phyloP scores from a whole-genome alignment of 1,140 invertebrate genomes.

The Drosophila yakuba region DNA sequence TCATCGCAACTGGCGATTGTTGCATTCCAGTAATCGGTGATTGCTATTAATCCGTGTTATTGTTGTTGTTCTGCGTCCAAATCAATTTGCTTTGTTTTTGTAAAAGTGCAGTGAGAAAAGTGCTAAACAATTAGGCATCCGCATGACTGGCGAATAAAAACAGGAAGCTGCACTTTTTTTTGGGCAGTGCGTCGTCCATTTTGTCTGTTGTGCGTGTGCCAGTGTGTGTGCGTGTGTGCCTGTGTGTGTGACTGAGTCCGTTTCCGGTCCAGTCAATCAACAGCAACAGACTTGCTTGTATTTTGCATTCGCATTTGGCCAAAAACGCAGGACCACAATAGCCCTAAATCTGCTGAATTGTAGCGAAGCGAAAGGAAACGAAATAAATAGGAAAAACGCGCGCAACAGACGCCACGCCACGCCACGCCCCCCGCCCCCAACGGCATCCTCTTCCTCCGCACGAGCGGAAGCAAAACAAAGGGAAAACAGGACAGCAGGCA shows the following conservation, averaged over 20 bases:
- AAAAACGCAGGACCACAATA: constrained; percentile 32
- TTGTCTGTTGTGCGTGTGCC: constrained; percentile 44
- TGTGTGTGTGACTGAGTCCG: constrained; percentile 12
- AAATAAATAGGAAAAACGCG: constrained; percentile 41
- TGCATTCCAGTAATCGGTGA: not conserved
- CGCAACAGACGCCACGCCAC: constrained; percentile 54
- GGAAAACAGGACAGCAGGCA: constrained; percentile 14
- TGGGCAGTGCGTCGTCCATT: constrained; percentile 55
- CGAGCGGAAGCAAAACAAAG: constrained; percentile 34
- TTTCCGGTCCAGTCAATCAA: constrained; percentile 55
- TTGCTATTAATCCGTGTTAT: constrained; percentile 3
- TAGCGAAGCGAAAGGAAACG: not conserved
- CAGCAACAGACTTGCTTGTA: constrained; percentile 12
- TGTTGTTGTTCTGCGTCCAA: not conserved
- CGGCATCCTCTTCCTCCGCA: not conserved
- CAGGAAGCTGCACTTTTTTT: constrained; percentile 3
- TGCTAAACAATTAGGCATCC: not conserved
- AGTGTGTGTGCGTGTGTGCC: constrained; percentile 1
- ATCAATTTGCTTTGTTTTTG: constrained; percentile 26
- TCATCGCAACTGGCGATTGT: not conserved
- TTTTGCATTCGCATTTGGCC: constrained; percentile 26
- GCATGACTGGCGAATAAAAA: not conserved
- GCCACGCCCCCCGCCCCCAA: constrained; percentile 14
- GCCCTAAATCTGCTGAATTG: not conserved
- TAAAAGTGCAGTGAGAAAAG: constrained; percentile 31